Evolutionary conservation across 64 coral and sea anemone species (phyloP), one percentile per base, ranked within the genome.

Genomic region (Acropora tenuis): DNA sequence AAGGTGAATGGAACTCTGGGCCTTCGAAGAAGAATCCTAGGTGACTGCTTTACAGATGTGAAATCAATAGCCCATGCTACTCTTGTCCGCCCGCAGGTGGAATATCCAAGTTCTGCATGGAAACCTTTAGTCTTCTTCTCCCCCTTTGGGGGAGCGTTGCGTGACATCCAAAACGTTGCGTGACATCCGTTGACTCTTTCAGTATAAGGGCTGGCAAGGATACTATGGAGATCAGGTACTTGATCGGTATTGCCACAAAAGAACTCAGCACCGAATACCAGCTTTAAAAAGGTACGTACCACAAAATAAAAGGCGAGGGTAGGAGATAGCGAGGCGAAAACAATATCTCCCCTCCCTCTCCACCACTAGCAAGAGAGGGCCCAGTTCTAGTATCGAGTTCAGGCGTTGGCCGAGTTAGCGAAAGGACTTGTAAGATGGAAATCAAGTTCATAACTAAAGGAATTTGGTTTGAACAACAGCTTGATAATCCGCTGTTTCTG

Each of bases 161-260:
- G 30, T 30, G 30, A 30, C 30, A 30, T 30, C 30, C 30, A 30
- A 30, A 30, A 30, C 30, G 30, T 30, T 30, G 30, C 30, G 30
- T 30, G 30, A 30, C 30, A 30, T 30, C 30, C 30, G 30, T 30
- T 30, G 18, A 43, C 65, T 20, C 9, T 74, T 82, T 8, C 72
- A 10, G 40, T 74, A 0, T 59, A 30, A 99, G 97, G 78, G 88
- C 94, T 80, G 97, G 97, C 40, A 93, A 94, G 47, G 89, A 95
- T 84, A 86, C 97, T 0, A 99, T 93, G 91, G 97, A 99, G 66
- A 83, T 93, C 6, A 81, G 97, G 30, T 91, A 93, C 12, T 91
- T 99, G 61, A 67, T 99, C 16, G 17, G 77, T 49, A 90, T 87
- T 9, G 88, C 85, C 3, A 96, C 94, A 2, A 84, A 84, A 47